Percentiles rank a stretch among this genome's conserved stretches.
phyloP scores from a whole-genome alignment of 2,797 vertebrate species.

The Enteromius unitaeniatus region DNA sequence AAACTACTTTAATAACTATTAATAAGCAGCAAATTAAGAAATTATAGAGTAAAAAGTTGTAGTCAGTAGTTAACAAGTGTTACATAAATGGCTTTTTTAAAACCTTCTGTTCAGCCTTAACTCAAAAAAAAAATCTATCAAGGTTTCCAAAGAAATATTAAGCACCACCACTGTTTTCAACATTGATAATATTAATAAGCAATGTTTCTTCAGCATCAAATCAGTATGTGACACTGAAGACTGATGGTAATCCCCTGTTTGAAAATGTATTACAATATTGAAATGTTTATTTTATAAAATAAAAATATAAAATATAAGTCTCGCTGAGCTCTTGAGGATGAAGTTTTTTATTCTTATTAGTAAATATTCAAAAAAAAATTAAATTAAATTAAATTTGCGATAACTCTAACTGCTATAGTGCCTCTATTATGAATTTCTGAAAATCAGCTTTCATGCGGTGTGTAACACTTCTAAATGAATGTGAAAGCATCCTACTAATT shows the following conservation, averaged over 20 bases:
- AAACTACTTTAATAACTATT: too few relatives aligned
- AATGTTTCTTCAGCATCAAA: background rate
- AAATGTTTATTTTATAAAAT: background rate
- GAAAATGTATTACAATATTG: background rate
- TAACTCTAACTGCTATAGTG: too few relatives aligned
- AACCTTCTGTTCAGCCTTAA: background rate
- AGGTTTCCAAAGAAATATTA: background rate
- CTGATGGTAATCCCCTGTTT: background rate
- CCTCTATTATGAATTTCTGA: too few relatives aligned
- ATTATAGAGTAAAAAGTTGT: too few relatives aligned
- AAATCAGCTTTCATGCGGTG: too few relatives aligned
- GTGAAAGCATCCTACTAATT: too few relatives aligned
- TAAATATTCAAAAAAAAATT: background rate
- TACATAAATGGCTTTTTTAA: background rate
- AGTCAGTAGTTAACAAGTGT: too few relatives aligned
- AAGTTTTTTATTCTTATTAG: background rate
- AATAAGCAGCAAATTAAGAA: too few relatives aligned
- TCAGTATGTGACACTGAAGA: too few relatives aligned
- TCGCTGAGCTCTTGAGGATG: background rate
- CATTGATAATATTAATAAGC: background rate
- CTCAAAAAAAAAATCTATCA: background rate
- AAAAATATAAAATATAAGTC: too few relatives aligned
- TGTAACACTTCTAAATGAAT: too few relatives aligned
- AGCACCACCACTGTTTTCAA: background rate
- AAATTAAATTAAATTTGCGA: too few relatives aligned